Evolutionary conservation across 2,797 vertebrate species (phyloP).

Genomic region (Melanogrammus aeglefinus): DNA sequence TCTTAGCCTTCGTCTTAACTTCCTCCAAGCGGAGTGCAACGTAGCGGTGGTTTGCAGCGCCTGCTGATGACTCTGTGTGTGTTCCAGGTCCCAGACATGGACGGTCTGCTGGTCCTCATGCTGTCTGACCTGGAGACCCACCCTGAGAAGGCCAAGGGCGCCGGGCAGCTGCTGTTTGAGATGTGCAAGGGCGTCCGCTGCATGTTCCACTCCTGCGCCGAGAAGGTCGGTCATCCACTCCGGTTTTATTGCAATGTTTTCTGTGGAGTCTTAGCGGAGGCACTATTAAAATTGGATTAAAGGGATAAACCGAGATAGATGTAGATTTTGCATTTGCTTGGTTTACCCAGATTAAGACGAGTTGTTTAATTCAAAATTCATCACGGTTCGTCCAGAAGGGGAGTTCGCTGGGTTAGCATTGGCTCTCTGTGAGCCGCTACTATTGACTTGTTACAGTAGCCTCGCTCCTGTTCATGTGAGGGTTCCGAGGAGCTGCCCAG

Average conservation of each 20-base stretch:
- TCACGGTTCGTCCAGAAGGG: too few relatives aligned
- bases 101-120: constrained; percentile 81
- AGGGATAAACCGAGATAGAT: not conserved
- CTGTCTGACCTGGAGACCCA: constrained; percentile 82
- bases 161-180: constrained; percentile 91
- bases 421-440: too few relatives aligned
- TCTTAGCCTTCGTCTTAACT: too few relatives aligned
- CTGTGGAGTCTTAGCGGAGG: not conserved
- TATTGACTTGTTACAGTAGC: too few relatives aligned
- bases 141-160: constrained; percentile 84
- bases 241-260: not conserved
- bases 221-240: constrained; percentile 70
- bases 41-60: not conserved
- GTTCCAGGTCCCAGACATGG: constrained; percentile 86
- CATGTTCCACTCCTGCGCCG: constrained; percentile 92
- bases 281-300: not conserved
- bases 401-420: too few relatives aligned
- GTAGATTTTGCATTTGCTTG: too few relatives aligned
- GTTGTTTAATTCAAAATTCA: too few relatives aligned
- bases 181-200: constrained; percentile 93
- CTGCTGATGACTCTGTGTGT: not conserved
- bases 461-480: too few relatives aligned
- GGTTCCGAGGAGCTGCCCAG: too few relatives aligned
- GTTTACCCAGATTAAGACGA: too few relatives aligned
- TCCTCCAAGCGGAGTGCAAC: too few relatives aligned